Conservation (phyloP, 2,888 invertebrate species). For the Yponomeuta sedellus region DNA sequence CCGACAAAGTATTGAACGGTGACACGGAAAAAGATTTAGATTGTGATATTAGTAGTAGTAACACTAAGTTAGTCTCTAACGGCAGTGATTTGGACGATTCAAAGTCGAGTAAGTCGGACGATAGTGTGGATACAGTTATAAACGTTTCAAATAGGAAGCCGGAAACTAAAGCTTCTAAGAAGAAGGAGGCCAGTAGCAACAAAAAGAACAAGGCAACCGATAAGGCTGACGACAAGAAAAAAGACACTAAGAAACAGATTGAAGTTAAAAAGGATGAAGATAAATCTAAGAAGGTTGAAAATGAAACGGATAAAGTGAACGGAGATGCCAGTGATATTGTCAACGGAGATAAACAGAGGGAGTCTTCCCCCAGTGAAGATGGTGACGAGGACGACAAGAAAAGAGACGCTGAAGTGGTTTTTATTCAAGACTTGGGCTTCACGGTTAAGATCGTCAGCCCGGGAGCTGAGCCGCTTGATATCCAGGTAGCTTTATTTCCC, state of each 20-base stretch:
- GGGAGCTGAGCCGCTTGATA: slow-evolving; percentile 93
- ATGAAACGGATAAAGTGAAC: slow-evolving; percentile 42
- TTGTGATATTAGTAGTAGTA: slow-evolving; percentile 74
- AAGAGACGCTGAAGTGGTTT: slow-evolving; percentile 87
- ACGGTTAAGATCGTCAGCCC: slow-evolving; percentile 96
- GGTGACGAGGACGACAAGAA: slow-evolving; percentile 75
- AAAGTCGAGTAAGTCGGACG: slow-evolving; percentile 61
- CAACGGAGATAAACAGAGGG: slow-evolving; percentile 59
- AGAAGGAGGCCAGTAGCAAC: slow-evolving; percentile 25
- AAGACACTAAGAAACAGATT: slow-evolving; percentile 37
- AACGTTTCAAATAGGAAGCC: slow-evolving; percentile 40
- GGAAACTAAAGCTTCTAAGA: slow-evolving; percentile 37
- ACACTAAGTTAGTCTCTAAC: slow-evolving; percentile 70
- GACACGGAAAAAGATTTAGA: slow-evolving; percentile 61
- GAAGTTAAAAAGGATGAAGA: slow-evolving; percentile 40
- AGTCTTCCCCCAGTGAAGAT: slow-evolving; percentile 67
- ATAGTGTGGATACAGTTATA: slow-evolving; percentile 36
- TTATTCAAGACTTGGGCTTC: slow-evolving; percentile 93
- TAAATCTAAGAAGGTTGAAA: slow-evolving; percentile 35
- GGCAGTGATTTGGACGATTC: slow-evolving; percentile 63
- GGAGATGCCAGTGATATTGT: slow-evolving; percentile 46
- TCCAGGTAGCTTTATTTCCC: slow-evolving; percentile 79
- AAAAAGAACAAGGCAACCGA: slow-evolving; percentile 55
- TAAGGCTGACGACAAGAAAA: slow-evolving; percentile 48
- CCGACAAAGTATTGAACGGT: slow-evolving; percentile 58